Conservation (phyloP, 2,113 vertebrate species). For the Orientallactaga bullata region DNA sequence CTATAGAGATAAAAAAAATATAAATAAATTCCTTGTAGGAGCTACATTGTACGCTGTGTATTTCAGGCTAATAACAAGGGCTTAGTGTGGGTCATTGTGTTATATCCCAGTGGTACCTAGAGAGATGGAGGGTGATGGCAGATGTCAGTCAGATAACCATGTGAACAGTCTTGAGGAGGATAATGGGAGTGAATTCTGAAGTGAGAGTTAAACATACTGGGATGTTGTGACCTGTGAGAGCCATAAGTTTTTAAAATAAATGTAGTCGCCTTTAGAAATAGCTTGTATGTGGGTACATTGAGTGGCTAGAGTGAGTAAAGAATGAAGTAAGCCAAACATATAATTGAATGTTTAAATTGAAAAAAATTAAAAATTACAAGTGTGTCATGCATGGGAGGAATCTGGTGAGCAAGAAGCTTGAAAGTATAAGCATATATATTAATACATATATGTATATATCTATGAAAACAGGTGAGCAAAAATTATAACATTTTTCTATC, state of each 20-base stretch:
- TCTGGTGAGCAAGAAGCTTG: constrained; percentile 12
- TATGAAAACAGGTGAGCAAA: constrained; percentile 22
- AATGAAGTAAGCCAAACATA: constrained; percentile 40
- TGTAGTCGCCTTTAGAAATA: constrained; percentile 75
- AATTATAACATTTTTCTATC: not conserved
- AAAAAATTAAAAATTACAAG: not conserved
- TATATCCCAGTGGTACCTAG: constrained; percentile 87
- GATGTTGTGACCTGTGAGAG: constrained; percentile 61
- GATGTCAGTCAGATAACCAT: constrained; percentile 87
- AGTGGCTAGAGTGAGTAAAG: constrained; percentile 35
- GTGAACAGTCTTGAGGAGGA: constrained; percentile 85
- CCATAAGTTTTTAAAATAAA: constrained; percentile 50
- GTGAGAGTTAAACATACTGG: constrained; percentile 76
- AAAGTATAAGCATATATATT: not conserved
- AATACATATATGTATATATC: not conserved
- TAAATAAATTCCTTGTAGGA: constrained; percentile 79
- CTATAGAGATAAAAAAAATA: constrained; percentile 66
- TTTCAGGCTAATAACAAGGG: constrained; percentile 88
- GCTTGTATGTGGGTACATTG: constrained; percentile 69
- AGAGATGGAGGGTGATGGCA: constrained; percentile 87
- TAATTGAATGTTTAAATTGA: constrained; percentile 61
- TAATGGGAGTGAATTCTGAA: constrained; percentile 87
- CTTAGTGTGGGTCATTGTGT: constrained; percentile 87
- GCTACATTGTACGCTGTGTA: constrained; percentile 73
- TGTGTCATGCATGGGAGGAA: not conserved